A percentile compares a stretch with the other conserved stretches of the same genome.
Conservation (phyloP, 2,888 invertebrate species). For the Cryptocephalus primarius region DNA sequence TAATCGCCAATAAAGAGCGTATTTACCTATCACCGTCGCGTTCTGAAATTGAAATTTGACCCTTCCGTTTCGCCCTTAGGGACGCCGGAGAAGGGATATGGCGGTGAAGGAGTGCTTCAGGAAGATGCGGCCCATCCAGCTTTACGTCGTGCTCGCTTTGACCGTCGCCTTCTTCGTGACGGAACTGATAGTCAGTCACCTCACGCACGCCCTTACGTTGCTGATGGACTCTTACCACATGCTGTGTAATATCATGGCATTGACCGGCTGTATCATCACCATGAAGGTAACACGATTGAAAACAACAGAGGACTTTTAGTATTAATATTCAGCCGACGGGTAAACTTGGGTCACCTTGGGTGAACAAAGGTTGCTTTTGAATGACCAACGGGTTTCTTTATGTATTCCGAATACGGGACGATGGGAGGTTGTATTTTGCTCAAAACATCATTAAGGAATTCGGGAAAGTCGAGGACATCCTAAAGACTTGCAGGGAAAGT, state of each 20-base stretch:
- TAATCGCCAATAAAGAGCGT: conserved; percentile 7
- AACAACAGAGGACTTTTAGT: neutral
- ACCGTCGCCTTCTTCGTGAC: conserved; percentile 68
- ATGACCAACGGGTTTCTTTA: no score
- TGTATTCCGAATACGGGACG: no score
- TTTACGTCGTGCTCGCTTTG: conserved; percentile 61
- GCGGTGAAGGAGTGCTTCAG: conserved; percentile 69
- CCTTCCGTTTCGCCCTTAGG: no score
- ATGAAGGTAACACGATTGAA: conserved; percentile 50
- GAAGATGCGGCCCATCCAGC: conserved; percentile 61
- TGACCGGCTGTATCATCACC: conserved; percentile 67
- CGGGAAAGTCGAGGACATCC: no score
- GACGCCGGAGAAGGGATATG: conserved; percentile 39
- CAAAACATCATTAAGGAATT: no score
- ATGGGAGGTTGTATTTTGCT: no score
- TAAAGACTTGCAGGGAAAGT: no score
- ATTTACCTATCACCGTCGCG: no score
- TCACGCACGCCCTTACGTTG: conserved; percentile 84
- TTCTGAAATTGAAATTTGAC: no score
- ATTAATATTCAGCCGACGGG: no score
- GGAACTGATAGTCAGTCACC: conserved; percentile 75
- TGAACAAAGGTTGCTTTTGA: no score
- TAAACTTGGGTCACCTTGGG: no score
- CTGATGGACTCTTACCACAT: conserved; percentile 91
- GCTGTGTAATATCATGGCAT: conserved; percentile 83